Base-by-base conservation (phyloP, 1,140 invertebrate species). In the Megathymus violae region DNA sequence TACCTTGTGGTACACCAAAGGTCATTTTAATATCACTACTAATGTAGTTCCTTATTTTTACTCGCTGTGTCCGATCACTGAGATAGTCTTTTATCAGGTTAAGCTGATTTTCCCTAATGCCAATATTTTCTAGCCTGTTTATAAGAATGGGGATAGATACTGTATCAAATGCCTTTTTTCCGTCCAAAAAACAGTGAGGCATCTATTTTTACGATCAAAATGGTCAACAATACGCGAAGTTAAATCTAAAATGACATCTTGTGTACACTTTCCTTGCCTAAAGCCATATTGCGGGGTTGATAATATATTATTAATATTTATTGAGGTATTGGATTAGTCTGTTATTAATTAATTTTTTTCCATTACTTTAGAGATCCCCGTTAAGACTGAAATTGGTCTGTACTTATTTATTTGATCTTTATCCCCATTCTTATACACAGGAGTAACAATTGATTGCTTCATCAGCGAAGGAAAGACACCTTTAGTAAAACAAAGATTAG, bases 161-260 rank as follows among this genome's bases (percentile, higher is more conserved):
- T 7, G 34, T 36, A n/a, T 36, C 34, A 36, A 36, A 36, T 36
- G 34, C 34, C 34, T 36, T 36, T 36, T 36, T 36, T 1, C n/a
- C 10, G 34, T 36, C 34, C 34, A 36, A 36, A 11, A 36, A 3
- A 36, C 34, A n/a, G 34, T 11, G 0, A 36, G 10, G 11, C 34
- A 36, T 11, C 11, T 36, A 4, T 11, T 36, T 11, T 36, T 36
- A 36, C 4, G 1, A 36, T 36, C 34, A 36, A 36, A n/a, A 11
- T 11, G n/a, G 1, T 36, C 4, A 11, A 11, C n/a, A 36, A 36
- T 11, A 11, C 1, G 10, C 0, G 34, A 36, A 11, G 34, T 11
- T 36, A 36, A 11, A 11, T 36, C n/a, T 11, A 36, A 36, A 11
- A 36, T 11, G 1, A n/a, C 34, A 36, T 36, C 34, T 36, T 36